phyloP scores from a whole-genome alignment of 2,888 invertebrate species.

The Drosophila glabriapex region DNA sequence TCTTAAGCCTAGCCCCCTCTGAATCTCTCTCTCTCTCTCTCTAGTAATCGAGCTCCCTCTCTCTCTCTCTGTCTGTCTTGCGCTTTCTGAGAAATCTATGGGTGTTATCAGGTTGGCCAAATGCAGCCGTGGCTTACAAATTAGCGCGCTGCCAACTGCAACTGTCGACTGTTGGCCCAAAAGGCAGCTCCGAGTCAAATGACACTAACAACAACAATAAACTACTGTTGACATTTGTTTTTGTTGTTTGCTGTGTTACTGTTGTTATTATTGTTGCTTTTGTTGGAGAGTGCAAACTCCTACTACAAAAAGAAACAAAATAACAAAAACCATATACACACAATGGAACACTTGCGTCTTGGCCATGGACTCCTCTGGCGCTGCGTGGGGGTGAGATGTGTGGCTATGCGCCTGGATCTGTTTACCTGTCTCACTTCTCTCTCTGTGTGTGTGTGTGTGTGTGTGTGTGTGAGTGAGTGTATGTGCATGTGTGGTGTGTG shows the following conservation, averaged over 20 bases:
- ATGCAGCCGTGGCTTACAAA: conserved; percentile 75
- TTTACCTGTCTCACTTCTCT: conserved; percentile 29
- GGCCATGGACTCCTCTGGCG: conserved; percentile 61
- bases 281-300: conserved; percentile 53
- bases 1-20: conserved; percentile 23
- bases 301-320: conserved; percentile 34
- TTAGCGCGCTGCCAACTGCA: conserved; percentile 78
- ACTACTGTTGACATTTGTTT: conserved; percentile 78
- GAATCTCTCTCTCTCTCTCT: not conserved
- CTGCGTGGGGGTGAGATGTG: conserved; percentile 75
- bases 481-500: conserved; percentile 30
- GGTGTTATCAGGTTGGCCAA: conserved; percentile 73
- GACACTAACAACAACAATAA: conserved; percentile 81
- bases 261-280: conserved; percentile 29
- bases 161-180: conserved; percentile 71
- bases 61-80: conserved; percentile 1
- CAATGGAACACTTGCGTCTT: conserved; percentile 78
- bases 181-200: conserved; percentile 77
- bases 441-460: conserved; percentile 31
- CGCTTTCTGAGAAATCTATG: conserved; percentile 47
- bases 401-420: conserved; percentile 33
- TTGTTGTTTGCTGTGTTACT: conserved; percentile 59
- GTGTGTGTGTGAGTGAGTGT: conserved; percentile 19
- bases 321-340: conserved; percentile 37
- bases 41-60: not conserved